A percentile compares a stretch with the other conserved stretches of the same genome.
Evolutionary conservation across 2,888 invertebrate species (phyloP).

Genomic region (Synergus itoensis): DNA sequence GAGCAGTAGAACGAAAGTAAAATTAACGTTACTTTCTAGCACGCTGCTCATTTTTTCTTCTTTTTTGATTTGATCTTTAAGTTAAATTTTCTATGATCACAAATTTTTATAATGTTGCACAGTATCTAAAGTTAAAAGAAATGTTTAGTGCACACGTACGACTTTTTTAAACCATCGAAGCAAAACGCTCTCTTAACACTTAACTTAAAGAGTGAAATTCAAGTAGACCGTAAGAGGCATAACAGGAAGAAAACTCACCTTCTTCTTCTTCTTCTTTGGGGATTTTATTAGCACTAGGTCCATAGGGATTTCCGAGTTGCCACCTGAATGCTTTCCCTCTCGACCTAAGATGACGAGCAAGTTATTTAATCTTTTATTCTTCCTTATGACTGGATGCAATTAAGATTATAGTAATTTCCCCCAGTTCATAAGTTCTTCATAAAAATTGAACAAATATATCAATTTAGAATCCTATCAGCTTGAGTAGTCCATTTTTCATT

Average conservation of each 20-base stretch:
- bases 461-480: too few relatives aligned
- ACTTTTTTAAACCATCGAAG: neutral
- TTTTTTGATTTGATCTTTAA: constrained; percentile 18
- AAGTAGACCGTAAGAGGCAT: constrained; percentile 48
- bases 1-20: neutral
- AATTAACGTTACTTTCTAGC: constrained; percentile 49
- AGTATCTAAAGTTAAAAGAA: too few relatives aligned
- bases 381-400: constrained; percentile 39
- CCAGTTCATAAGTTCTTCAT: neutral
- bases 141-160: neutral
- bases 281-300: too few relatives aligned
- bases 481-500: too few relatives aligned
- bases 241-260: constrained; percentile 62
- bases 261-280: too few relatives aligned
- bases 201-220: constrained; percentile 56
- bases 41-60: constrained; percentile 45
- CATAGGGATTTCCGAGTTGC: too few relatives aligned
- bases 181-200: neutral
- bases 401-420: neutral
- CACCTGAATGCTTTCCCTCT: constrained; percentile 61
- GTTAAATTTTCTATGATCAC: too few relatives aligned
- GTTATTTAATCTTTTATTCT: constrained; percentile 54
- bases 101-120: too few relatives aligned
- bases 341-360: constrained; percentile 42
- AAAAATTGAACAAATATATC: neutral